Conservation (phyloP, 2,888 invertebrate genomes). For the Acleris laterana region DNA sequence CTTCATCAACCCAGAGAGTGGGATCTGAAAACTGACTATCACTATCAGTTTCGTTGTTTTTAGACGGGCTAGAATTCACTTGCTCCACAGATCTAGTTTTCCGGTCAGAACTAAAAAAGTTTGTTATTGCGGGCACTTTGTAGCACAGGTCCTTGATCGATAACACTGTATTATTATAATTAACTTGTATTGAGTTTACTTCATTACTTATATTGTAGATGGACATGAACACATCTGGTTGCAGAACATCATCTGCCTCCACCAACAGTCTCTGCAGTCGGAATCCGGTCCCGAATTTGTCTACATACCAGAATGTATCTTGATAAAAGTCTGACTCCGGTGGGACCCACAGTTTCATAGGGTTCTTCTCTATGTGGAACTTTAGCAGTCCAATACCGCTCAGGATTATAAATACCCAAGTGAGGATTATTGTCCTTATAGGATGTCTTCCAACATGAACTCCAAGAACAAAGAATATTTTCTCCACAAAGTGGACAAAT, state of each 20-base stretch:
- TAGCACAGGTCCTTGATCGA: slow-evolving; percentile 70
- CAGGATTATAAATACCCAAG: slow-evolving; percentile 82
- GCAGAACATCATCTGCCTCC: slow-evolving; percentile 87
- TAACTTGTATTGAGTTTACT: slow-evolving; percentile 69
- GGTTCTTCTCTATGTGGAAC: slow-evolving; percentile 90
- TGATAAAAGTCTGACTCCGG: slow-evolving; percentile 87
- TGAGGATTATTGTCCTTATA: slow-evolving; percentile 83
- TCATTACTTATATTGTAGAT: slow-evolving; percentile 80
- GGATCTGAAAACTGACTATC: slow-evolving; percentile 79
- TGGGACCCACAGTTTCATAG: slow-evolving; percentile 90
- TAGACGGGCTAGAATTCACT: slow-evolving; percentile 40
- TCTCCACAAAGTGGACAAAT: slow-evolving; percentile 74
- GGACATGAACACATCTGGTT: slow-evolving; percentile 82
- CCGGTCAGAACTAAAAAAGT: slow-evolving; percentile 58
- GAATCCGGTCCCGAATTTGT: slow-evolving; percentile 86
- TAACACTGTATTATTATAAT: slow-evolving; percentile 54
- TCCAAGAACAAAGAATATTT: slow-evolving; percentile 84
- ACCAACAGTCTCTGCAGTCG: slow-evolving; percentile 86
- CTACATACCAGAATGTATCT: slow-evolving; percentile 89
- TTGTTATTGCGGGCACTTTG: slow-evolving; percentile 71
- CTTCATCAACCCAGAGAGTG: slow-evolving; percentile 81
- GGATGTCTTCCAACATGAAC: slow-evolving; percentile 85
- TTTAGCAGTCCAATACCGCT: slow-evolving; percentile 86
- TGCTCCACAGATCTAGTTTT: slow-evolving; percentile 55
- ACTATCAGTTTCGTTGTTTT: slow-evolving; percentile 38